Evolutionary conservation across 2,113 vertebrate species (phyloP).

Genomic region (Amazona vittata): DNA sequence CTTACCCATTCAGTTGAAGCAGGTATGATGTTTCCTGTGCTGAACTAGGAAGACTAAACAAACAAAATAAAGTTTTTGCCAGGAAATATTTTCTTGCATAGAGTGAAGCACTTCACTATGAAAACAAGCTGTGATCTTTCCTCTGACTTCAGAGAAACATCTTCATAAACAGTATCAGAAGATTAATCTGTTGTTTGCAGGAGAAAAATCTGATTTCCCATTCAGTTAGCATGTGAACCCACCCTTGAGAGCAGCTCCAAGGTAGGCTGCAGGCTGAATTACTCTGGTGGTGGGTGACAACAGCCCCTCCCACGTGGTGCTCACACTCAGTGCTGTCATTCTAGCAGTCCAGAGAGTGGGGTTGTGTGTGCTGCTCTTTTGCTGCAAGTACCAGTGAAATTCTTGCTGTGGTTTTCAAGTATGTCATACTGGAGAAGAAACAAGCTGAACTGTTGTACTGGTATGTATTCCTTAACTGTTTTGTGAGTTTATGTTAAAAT

Average conservation of each 20-base stretch:
- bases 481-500: background rate
- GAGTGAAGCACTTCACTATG: background rate
- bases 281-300: background rate
- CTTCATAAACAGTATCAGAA: background rate
- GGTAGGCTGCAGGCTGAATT: background rate
- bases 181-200: background rate
- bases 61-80: background rate
- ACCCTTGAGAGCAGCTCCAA: background rate
- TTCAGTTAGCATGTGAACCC: background rate
- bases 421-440: background rate
- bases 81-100: background rate
- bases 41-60: background rate
- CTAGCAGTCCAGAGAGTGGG: background rate
- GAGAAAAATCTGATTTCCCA: background rate
- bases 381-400: background rate
- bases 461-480: background rate
- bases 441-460: background rate
- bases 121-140: background rate
- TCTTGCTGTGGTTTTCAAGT: background rate
- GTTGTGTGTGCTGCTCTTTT: background rate
- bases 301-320: background rate
- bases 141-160: background rate
- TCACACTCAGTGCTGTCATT: accelerated
- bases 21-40: background rate
- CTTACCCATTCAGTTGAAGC: background rate